phyloP scores from a whole-genome alignment of 2,113 vertebrate genomes.

The Bubo bubo region DNA sequence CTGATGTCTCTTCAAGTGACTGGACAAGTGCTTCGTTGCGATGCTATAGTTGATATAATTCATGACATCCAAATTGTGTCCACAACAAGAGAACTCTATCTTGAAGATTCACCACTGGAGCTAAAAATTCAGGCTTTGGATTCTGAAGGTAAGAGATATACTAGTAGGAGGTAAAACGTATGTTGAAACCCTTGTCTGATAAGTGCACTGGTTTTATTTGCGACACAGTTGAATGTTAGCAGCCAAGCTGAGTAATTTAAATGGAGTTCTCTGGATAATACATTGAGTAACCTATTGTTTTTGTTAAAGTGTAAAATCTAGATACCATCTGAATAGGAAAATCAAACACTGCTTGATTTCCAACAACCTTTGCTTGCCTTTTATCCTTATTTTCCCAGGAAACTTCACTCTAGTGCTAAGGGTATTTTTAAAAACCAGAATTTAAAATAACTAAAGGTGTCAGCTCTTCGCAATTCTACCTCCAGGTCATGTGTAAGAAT shows the following conservation, averaged over 20 bases:
- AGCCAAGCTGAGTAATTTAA: background rate
- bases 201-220: background rate
- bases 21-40: constrained; percentile 91
- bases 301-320: background rate
- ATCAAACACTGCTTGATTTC: background rate
- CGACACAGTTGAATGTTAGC: background rate
- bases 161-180: background rate
- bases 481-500: background rate
- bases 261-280: background rate
- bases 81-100: constrained; percentile 93
- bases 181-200: background rate
- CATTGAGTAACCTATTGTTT: background rate
- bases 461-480: background rate
- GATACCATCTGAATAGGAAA: background rate
- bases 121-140: constrained; percentile 92
- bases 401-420: background rate
- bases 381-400: background rate
- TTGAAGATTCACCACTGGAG: constrained; percentile 92
- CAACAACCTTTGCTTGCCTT: background rate
- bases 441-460: background rate
- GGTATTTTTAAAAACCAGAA: background rate
- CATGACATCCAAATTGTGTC: constrained; percentile 90
- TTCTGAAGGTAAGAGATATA: constrained; percentile 85
- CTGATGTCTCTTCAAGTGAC: constrained; percentile 76
- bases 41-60: constrained; percentile 93